Evolutionary conservation across 2,113 vertebrate species (phyloP).

Genomic region (Formicarius rufipectus): DNA sequence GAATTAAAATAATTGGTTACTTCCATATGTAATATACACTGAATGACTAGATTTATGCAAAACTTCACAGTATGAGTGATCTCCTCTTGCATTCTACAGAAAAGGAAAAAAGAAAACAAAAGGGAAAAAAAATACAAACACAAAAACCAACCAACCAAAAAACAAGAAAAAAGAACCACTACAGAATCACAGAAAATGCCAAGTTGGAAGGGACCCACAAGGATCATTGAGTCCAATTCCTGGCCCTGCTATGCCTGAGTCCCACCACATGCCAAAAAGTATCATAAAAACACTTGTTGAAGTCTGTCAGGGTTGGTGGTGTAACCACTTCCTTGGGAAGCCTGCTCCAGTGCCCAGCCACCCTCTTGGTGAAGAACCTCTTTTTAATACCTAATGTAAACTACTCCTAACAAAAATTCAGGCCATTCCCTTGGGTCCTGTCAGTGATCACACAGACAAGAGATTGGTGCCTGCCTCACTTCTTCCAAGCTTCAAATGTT

Average conservation of each 20-base stretch:
- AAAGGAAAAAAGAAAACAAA: no score
- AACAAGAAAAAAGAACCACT: background rate
- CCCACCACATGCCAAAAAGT: background rate
- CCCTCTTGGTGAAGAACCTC: background rate
- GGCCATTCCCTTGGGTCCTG: background rate
- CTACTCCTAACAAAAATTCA: background rate
- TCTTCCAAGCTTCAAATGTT: background rate
- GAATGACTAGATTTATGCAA: background rate
- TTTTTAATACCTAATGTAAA: background rate
- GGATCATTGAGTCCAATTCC: background rate
- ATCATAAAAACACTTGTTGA: background rate
- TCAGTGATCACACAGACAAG: background rate
- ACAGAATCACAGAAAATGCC: background rate
- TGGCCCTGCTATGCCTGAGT: background rate
- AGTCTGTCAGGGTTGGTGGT: background rate
- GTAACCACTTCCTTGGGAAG: background rate
- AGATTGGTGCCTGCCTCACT: background rate
- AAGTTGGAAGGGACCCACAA: background rate
- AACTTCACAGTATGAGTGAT: background rate
- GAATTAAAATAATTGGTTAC: background rate
- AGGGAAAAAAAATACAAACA: no score
- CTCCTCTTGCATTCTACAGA: background rate
- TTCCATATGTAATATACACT: background rate
- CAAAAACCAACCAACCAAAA: no score
- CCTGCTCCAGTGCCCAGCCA: background rate